These are phyloP conservation scores for Phalloptychus januarius DNA, from an alignment of 2,797 vertebrate species.

Conservation along the genomic window DNA sequence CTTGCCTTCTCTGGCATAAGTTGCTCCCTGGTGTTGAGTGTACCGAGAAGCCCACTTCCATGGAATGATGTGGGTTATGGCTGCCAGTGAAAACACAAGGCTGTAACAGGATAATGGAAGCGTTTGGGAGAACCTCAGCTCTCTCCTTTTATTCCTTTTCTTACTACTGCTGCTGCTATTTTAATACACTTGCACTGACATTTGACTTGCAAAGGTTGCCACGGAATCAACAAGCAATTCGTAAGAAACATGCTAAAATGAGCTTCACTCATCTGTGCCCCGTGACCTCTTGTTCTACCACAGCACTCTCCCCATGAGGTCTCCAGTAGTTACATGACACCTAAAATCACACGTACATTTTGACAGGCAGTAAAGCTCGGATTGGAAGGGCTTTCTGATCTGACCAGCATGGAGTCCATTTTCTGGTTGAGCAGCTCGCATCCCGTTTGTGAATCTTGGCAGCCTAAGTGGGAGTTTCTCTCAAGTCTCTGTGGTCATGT, in stretches of 20 bases:
- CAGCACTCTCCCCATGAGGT: constrained; percentile 32
- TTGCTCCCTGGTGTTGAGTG: constrained; percentile 56
- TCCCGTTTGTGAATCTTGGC: constrained; percentile 77
- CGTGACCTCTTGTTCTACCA: constrained; percentile 43
- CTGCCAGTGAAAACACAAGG: constrained; percentile 78
- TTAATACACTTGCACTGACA: constrained; percentile 14
- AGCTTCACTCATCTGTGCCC: constrained; percentile 26
- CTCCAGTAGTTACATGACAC: constrained; percentile 48
- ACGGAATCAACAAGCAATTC: background rate
- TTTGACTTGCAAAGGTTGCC: constrained; percentile 3
- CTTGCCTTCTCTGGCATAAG: constrained; percentile 52
- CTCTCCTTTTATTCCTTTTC: background rate
- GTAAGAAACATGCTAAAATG: constrained; percentile 26
- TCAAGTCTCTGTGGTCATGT: constrained; percentile 57
- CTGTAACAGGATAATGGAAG: constrained; percentile 77
- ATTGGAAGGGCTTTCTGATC: constrained; percentile 54
- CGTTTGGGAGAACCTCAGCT: constrained; percentile 56
- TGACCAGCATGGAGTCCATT: constrained; percentile 57
- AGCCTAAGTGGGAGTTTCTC: constrained; percentile 66
- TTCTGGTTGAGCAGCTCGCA: constrained; percentile 72
- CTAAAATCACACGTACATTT: constrained; percentile 25
- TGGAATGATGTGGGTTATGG: constrained; percentile 30
- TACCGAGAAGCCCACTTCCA: constrained; percentile 52
- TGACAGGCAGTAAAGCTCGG: constrained; percentile 53
- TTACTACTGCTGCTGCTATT: background rate